Base-by-base conservation (phyloP, 2,797 vertebrate species). In the Oreochromis mossambicus region DNA sequence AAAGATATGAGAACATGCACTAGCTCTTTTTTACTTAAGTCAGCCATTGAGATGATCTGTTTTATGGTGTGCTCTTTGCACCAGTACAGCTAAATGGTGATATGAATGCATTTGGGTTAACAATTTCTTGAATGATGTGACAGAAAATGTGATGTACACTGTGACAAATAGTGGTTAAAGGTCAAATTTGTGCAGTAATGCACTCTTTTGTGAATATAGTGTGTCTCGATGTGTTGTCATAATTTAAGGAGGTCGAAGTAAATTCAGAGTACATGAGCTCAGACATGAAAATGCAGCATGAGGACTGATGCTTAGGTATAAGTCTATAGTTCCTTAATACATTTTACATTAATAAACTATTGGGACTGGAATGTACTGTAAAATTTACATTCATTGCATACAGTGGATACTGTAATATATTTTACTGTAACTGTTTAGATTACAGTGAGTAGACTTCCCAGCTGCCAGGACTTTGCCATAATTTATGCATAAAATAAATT, bases 231-330 rank as follows among this genome's bases (percentile, higher is more conserved):
- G 6, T 1, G n/a, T 9, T 26, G 15, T 73, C 43, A 73, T 73
- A 19, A 73, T 73, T 48, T 26, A 48, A 48, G 68, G 43, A 73
- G 41, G 68, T 46, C 1, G 0, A 70, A 1, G 21, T 26, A 26
- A 38, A 70, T 70, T 70, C 41, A 70, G 66, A 70, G 21, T 70
- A 46, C 14, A 70, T 70, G 21, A 43, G 21, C 21, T 46, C 21
- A 26, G 21, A 46, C 21, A 68, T 46, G 41, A 46, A 41, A 21
- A 26, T 26, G 38, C 41, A 46, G 21, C 38, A 70, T 43, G 38
- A 43, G 13, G 21, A 26, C 63, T 43, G 12, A 10, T 70, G 14
- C 24, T 70, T 29, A 19, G 41, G 21, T 46, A 46, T 46, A 46
- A 73, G 9, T 46, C 66, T 73, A 2, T 10, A 26, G 66, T 73